A percentile compares a stretch with the other conserved stretches of the same genome.
These are phyloP conservation scores for Anguilla japonica DNA, from an alignment of 2,113 vertebrate genomes.

Conservation along the genomic window DNA sequence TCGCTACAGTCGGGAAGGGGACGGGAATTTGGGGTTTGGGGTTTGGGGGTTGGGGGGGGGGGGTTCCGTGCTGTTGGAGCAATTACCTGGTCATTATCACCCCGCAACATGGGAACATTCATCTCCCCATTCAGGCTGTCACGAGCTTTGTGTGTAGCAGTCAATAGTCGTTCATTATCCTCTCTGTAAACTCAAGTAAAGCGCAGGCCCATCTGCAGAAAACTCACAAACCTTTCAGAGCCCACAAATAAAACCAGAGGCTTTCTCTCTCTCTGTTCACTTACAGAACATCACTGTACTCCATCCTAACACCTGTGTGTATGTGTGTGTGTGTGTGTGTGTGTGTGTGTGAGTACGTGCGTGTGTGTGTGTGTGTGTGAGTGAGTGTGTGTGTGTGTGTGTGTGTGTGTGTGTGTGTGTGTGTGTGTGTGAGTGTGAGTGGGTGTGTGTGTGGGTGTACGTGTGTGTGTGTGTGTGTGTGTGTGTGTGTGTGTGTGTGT, in stretches of 20 bases:
- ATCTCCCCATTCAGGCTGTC: slow-evolving; percentile 80
- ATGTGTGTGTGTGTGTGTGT: slow-evolving; percentile 7
- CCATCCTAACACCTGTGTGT: background rate
- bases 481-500: background rate
- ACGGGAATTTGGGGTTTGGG: too few species aligned
- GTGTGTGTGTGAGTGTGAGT: slow-evolving; percentile 5
- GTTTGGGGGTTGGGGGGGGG: background rate
- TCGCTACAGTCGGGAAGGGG: background rate
- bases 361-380: slow-evolving; percentile 9
- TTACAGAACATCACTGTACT: background rate
- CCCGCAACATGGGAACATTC: slow-evolving; percentile 78
- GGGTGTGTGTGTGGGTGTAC: too few species aligned
- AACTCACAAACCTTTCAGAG: slow-evolving; percentile 70
- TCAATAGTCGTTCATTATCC: slow-evolving; percentile 80
- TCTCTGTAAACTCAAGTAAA: slow-evolving; percentile 76
- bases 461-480: background rate
- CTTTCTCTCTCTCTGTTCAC: slow-evolving; percentile 19
- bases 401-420: slow-evolving; percentile 31
- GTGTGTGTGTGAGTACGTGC: slow-evolving; percentile 2
- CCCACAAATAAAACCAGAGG: slow-evolving; percentile 73
- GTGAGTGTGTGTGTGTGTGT: slow-evolving; percentile 17
- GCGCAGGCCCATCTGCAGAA: slow-evolving; percentile 61
- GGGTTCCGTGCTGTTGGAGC: slow-evolving; percentile 67
- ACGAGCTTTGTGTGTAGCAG: slow-evolving; percentile 84
- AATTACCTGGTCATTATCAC: slow-evolving; percentile 85